Conservation (phyloP, 2,113 vertebrate species). For the Bubalus kerabau region DNA sequence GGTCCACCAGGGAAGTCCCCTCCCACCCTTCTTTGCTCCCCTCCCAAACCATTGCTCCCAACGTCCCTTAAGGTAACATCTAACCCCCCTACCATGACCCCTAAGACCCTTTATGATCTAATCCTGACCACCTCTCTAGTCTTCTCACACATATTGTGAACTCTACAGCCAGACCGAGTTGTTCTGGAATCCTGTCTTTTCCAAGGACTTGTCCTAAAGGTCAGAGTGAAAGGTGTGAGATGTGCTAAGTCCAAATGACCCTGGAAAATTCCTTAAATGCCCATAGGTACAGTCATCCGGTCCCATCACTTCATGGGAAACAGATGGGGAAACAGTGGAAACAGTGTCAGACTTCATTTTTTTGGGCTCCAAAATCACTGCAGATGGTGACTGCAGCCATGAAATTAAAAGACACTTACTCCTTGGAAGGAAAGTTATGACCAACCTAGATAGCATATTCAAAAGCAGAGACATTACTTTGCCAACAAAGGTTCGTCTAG, state of each 20-base stretch:
- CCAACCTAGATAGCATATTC: no score
- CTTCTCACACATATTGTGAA: neutral
- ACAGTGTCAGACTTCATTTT: no score
- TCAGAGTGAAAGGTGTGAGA: neutral
- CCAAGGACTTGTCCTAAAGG: neutral
- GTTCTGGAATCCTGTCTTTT: fast-evolving
- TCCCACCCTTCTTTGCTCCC: neutral
- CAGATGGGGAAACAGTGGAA: no score
- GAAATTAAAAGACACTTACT: no score
- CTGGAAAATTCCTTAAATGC: neutral
- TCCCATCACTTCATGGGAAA: no score
- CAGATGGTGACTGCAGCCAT: no score
- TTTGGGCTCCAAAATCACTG: no score
- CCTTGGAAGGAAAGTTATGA: no score
- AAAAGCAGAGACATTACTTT: no score
- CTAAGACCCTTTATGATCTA: neutral
- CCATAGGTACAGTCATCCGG: no score
- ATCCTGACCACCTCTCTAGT: neutral
- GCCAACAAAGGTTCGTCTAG: no score
- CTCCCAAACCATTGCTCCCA: neutral
- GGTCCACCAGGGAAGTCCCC: neutral
- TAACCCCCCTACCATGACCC: neutral
- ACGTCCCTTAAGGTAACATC: neutral
- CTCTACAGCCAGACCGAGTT: neutral
- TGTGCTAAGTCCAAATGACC: neutral